Conservation (phyloP, 2,888 invertebrate genomes). For the Doris montereyensis region DNA sequence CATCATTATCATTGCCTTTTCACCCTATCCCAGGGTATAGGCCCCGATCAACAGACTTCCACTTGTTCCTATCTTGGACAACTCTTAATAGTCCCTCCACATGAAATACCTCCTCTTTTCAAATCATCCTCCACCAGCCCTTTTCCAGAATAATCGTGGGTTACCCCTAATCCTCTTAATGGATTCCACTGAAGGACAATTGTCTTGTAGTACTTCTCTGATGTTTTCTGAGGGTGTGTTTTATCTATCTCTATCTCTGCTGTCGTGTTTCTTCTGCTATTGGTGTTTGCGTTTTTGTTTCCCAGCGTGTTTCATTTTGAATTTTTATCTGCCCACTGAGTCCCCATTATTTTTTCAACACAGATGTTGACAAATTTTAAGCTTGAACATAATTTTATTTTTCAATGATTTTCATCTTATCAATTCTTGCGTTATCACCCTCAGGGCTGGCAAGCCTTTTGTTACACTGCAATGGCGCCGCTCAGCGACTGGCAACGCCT, state of each 20-base stretch:
- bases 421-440: background rate
- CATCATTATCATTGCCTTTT: conserved; percentile 26
- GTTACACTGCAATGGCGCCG: conserved; percentile 55
- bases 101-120: background rate
- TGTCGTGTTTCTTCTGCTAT: background rate
- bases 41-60: background rate
- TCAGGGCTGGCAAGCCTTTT: conserved; percentile 62
- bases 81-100: background rate
- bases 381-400: background rate
- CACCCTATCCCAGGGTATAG: background rate
- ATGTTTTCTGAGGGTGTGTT: background rate
- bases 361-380: background rate
- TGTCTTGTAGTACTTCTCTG: background rate
- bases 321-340: background rate
- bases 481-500: conserved; percentile 47
- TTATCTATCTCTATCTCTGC: background rate
- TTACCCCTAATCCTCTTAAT: background rate
- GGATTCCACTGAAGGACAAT: background rate
- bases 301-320: background rate
- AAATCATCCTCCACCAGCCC: background rate
- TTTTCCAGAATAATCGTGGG: background rate
- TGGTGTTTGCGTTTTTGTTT: background rate
- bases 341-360: background rate
- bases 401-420: no score
- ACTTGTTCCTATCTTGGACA: background rate